These are phyloP conservation scores for Okamejei kenojei DNA, from an alignment of 2,797 vertebrate species.

Conservation along the genomic window DNA sequence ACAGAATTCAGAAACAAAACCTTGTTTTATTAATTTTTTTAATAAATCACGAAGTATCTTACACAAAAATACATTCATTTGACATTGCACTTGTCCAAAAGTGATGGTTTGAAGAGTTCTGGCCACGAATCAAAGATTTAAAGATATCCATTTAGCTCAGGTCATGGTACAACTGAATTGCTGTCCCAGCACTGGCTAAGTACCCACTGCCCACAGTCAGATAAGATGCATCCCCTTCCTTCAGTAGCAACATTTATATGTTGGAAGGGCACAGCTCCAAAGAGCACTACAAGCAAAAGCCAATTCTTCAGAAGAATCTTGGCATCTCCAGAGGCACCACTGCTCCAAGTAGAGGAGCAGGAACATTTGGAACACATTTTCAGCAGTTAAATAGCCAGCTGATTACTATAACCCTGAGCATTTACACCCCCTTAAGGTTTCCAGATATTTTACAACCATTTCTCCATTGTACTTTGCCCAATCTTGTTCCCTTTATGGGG, in stretches of 20 bases:
- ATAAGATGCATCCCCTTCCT: background rate
- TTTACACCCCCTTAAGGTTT: background rate
- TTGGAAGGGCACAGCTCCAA: background rate
- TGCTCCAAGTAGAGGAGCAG: background rate
- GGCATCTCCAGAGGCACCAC: background rate
- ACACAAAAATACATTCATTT: background rate
- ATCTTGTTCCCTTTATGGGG: background rate
- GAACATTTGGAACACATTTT: conserved; percentile 27
- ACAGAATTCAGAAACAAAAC: background rate
- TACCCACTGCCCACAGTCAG: background rate
- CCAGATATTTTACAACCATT: background rate
- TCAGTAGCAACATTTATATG: background rate
- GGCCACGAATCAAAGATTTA: background rate
- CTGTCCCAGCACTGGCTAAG: background rate
- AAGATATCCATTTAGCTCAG: background rate
- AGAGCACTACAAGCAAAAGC: background rate
- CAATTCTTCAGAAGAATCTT: background rate
- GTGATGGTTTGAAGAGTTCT: background rate
- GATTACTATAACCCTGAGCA: background rate
- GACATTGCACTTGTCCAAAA: background rate
- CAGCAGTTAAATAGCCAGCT: background rate
- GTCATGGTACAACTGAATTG: background rate
- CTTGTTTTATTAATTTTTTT: background rate
- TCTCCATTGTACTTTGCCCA: background rate
- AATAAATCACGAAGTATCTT: background rate